Evolutionary conservation across 2,113 vertebrate genomes (phyloP).

Genomic region (Galbula dea): DNA sequence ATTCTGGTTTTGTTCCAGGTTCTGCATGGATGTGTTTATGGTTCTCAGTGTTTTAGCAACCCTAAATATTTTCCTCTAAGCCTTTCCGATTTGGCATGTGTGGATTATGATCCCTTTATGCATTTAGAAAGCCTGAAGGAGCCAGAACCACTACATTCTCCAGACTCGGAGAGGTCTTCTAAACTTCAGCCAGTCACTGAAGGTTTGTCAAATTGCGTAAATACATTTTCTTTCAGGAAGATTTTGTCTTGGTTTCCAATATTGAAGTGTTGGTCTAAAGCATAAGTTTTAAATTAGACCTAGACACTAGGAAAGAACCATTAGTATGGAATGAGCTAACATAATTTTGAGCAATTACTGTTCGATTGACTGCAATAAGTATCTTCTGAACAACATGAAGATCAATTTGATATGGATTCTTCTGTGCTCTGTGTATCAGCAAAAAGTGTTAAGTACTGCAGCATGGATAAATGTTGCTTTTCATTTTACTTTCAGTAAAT

Average conservation of each 20-base stretch:
- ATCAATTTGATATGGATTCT: slow-evolving; percentile 29
- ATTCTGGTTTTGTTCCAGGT: slow-evolving; percentile 75
- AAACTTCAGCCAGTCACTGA: slow-evolving; percentile 97
- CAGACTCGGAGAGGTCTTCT: slow-evolving; percentile 93
- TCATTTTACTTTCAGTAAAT: neutral
- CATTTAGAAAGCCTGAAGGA: slow-evolving; percentile 92
- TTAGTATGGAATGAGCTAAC: slow-evolving; percentile 8
- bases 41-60: slow-evolving; percentile 94
- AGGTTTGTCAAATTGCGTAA: slow-evolving; percentile 74
- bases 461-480: neutral
- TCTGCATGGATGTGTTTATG: slow-evolving; percentile 95
- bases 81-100: slow-evolving; percentile 89
- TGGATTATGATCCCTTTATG: slow-evolving; percentile 95
- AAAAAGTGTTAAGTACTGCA: neutral
- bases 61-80: slow-evolving; percentile 92
- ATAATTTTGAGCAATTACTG: slow-evolving; percentile 35
- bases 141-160: slow-evolving; percentile 96
- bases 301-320: neutral
- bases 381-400: neutral
- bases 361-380: slow-evolving; percentile 35
- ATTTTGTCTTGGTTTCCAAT: neutral
- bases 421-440: neutral
- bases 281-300: neutral
- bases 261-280: neutral
- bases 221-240: neutral